Evolutionary conservation across 2,797 vertebrate genomes (phyloP), one percentile per base, ranked within the genome.

Genomic region (Paedocypris micromegethes): DNA sequence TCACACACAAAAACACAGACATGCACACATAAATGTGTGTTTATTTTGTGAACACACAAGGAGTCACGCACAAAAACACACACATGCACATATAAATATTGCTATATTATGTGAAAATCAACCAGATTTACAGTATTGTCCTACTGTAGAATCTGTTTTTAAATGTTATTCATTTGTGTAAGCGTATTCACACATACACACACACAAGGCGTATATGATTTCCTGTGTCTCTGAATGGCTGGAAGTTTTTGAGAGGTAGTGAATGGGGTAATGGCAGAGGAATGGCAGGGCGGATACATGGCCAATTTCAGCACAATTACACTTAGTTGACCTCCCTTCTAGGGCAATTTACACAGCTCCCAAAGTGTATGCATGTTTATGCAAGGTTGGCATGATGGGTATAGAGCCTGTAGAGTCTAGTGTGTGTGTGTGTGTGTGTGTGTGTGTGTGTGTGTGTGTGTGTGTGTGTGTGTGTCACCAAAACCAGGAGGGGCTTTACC

Each of bases 291-390:
- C 78, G 73, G 78, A 79, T 73, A 73, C 74, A 77, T 64, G 78
- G 73, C 58, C 72, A 79, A 75, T 79, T 79, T 79, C 68, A 76
- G 73, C 59, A 79, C 75, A 76, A 75, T 79, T 79, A 79, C 71
- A 75, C 71, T 73, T 70, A 64, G 75, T 75, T 79, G 78, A 79
- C 78, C 78, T 73, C 68, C 63, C 57, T 79, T 66, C 68, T 72
- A 73, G 78, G 75, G 75, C 77, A 71, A 79, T 74, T 79, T 77
- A 72, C 74, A 66, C 42, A 70, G 64, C 72, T 79, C 67, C 64
- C 68, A 73, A 70, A 69, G 73, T 73, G 53, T 73, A 66, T 66
- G 71, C 71, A 67, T 72, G 74, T 72, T 71, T 68, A 67, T 69
- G 53, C 57, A 59, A 64, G 46, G 45, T 59, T 77, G 65, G 73